Evolutionary conservation across 2,888 invertebrate genomes (phyloP).

Genomic region (Apodemia zela): DNA sequence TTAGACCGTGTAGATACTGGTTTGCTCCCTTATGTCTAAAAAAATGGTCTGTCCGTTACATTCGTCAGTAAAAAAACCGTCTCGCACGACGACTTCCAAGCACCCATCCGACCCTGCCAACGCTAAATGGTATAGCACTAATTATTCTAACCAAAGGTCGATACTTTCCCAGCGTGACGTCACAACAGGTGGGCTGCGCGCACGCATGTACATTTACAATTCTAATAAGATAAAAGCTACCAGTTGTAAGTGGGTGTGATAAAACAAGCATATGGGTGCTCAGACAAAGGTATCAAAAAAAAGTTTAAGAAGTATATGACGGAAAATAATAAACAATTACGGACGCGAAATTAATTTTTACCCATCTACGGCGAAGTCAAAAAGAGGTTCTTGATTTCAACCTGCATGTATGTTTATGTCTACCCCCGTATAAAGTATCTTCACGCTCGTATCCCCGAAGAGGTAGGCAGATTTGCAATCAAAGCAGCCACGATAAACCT

Average conservation of each 20-base stretch:
- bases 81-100: background rate
- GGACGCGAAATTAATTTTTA: too few relatives aligned
- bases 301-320: background rate
- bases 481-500: too few relatives aligned
- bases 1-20: too few relatives aligned
- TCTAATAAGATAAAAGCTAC: background rate
- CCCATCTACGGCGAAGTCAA: too few relatives aligned
- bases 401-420: too few relatives aligned
- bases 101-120: background rate
- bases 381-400: too few relatives aligned
- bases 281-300: background rate
- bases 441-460: too few relatives aligned
- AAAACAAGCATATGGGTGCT: background rate
- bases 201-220: constrained; percentile 4
- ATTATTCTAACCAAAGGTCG: constrained; percentile 25
- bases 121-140: constrained; percentile 11
- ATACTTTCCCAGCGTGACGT: constrained; percentile 25
- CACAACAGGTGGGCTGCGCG: background rate
- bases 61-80: background rate
- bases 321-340: background rate
- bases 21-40: background rate
- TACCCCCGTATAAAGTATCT: too few relatives aligned
- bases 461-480: too few relatives aligned
- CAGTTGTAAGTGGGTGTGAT: background rate
- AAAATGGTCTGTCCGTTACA: background rate